Evolutionary conservation across 37 sponge, comb jelly and placozoan genomes (phyloP).

Genomic region (Oopsacas minuta): DNA sequence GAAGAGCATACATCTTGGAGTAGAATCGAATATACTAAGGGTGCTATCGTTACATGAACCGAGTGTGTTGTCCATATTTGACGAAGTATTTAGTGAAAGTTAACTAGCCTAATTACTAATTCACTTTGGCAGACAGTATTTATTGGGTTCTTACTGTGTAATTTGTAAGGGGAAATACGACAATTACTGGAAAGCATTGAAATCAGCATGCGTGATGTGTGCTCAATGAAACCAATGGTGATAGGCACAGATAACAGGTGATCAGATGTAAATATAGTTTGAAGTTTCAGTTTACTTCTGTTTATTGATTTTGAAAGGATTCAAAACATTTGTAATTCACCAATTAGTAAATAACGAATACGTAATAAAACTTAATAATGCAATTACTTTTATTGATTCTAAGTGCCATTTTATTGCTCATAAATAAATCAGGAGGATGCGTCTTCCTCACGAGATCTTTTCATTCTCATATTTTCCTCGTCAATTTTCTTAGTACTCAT

Average conservation of each 20-base stretch:
- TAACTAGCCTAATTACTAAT: not conserved
- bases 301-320: too few species aligned
- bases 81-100: not conserved
- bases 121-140: too few species aligned
- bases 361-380: not conserved
- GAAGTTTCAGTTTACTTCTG: too few species aligned
- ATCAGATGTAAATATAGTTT: too few species aligned
- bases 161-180: too few species aligned
- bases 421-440: not conserved
- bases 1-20: not conserved
- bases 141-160: too few species aligned
- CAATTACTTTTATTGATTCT: not conserved
- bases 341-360: not conserved
- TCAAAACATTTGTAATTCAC: too few species aligned
- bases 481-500: not conserved
- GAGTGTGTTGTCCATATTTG: not conserved
- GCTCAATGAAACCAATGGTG: too few species aligned
- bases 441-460: not conserved
- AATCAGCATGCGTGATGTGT: too few species aligned
- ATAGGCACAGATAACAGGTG: too few species aligned
- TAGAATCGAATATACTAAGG: not conserved
- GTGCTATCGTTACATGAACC: slow-evolving; percentile 9
- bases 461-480: not conserved
- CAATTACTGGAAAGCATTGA: too few species aligned
- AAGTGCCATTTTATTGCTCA: not conserved